Base-by-base conservation (phyloP, 1,140 invertebrate species). In the Chymomyza costata region DNA sequence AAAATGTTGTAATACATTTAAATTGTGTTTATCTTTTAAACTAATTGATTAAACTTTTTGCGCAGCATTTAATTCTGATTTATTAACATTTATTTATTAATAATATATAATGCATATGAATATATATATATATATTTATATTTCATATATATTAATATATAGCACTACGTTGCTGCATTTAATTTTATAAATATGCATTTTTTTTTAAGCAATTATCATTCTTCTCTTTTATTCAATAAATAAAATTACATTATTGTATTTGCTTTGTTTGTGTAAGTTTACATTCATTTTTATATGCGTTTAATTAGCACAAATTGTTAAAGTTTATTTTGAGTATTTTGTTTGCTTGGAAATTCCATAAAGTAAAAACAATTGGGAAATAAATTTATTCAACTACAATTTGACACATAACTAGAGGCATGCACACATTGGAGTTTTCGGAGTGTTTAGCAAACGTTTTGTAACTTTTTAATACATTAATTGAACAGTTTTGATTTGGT, bases 101-200 rank as follows among this genome's bases (percentile, higher is more conserved):
- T 70, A 61, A 25, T 25, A 25, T 25, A 25, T 25, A 25, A 25
- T 25, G 21, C 21, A 25, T 25, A 25, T 25, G 48, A 61, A 71
- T 60, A 71, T 78, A 76, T 70, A 76, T 78, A 76, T 76, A 76
- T 65, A 47, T 62, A 35, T 69, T 15, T 46, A 8, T n/a, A n/a
- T n/a, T n/a, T n/a, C n/a, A n/a, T n/a, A n/a, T n/a, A n/a, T n/a
- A n/a, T n/a, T n/a, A n/a, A n/a, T n/a, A n/a, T n/a, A 76, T 78
- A 76, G 70, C 70, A 76, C 70, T 76, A 76, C 55, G 48, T 66
- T 78, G 65, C 53, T 78, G 70, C 70, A 59, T 44, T 43, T 78
- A 58, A 71, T 65, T 71, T 54, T 8, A 25, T 25, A 5, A 5
- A 3, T 25, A 25, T 5, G 21, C 21, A 25, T 3, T 25, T 5